Percentiles rank a stretch among this genome's conserved stretches.
Conservation (phyloP, 2,888 invertebrate species). For the Morinoia aosen region DNA sequence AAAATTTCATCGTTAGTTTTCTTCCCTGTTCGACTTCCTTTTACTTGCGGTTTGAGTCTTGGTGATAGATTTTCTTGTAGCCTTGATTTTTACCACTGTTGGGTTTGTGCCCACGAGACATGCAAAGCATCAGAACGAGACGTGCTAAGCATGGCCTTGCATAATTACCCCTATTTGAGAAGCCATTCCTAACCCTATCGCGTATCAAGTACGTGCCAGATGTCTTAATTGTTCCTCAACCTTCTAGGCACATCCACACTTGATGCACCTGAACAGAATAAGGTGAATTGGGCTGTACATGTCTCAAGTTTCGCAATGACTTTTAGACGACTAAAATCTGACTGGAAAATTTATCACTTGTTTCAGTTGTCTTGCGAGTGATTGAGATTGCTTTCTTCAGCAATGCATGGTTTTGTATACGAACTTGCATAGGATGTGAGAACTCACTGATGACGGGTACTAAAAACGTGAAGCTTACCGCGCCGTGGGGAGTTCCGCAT, state of each 20-base stretch:
- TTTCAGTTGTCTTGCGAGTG: too few species aligned
- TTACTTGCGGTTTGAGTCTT: too few species aligned
- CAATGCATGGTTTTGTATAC: too few species aligned
- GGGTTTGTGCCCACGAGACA: background rate
- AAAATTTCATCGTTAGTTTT: too few species aligned
- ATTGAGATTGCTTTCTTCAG: too few species aligned
- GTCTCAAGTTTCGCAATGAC: background rate
- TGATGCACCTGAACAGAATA: background rate
- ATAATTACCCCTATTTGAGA: background rate
- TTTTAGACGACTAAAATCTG: background rate
- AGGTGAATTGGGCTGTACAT: background rate
- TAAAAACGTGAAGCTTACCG: too few species aligned
- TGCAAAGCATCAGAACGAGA: background rate
- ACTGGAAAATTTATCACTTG: background rate
- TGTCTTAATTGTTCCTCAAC: background rate
- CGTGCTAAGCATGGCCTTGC: background rate
- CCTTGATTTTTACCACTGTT: too few species aligned
- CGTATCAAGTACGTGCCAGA: background rate
- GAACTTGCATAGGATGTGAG: too few species aligned
- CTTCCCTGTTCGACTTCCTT: too few species aligned
- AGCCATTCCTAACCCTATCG: background rate
- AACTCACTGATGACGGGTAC: too few species aligned
- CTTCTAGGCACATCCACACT: background rate
- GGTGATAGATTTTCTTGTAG: too few species aligned
- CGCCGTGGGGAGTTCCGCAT: too few species aligned